Base-by-base conservation (phyloP, 2,888 invertebrate species). In the Monopis laevigella region DNA sequence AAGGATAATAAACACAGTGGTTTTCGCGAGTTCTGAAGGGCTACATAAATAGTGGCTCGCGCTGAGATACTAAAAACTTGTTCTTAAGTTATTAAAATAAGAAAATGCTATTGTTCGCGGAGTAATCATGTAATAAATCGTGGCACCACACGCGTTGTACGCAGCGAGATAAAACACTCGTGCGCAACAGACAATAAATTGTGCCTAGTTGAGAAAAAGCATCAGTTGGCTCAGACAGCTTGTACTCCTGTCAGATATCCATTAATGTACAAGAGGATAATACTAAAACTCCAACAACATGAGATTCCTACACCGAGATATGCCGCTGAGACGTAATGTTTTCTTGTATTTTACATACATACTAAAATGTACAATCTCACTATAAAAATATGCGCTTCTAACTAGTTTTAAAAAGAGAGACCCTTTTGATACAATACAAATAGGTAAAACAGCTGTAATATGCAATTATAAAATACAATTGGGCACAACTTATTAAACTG, bases 181-280 rank as follows among this genome's bases (percentile, higher is more conserved):
- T 21, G 21, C 21, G 12, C 21, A 24, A 12, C 21, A 21, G 13
- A 36, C 36, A 13, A 36, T 36, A 36, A 36, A 36, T 36, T 12
- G 7, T 36, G 11, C 21, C 36, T 36, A 36, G 36, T 36, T 36
- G 36, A 36, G 36, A 36, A 36, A 36, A 36, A 21, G 21, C 21
- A 21, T 36, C 19, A 36, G 21, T n/a, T 21, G 18, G 56, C 61
- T 60, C 58, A 55, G 56, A 58, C 54, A 48, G 51, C 55, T 56
- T 58, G 59, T 62, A 68, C 67, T 66, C 62, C 63, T 60, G 67
- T 60, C 66, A 58, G 60, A 51, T 56, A 48, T 61, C 58, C 63
- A 68, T 67, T 71, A 73, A 29, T n/a, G 40, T 11, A 11, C 21
- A 11, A 19, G 21, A 16, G 36, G 36, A 36, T 36, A 36, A 19